Conservation (phyloP, 2,888 invertebrate species). For the Oegoconia quadripuncta region DNA sequence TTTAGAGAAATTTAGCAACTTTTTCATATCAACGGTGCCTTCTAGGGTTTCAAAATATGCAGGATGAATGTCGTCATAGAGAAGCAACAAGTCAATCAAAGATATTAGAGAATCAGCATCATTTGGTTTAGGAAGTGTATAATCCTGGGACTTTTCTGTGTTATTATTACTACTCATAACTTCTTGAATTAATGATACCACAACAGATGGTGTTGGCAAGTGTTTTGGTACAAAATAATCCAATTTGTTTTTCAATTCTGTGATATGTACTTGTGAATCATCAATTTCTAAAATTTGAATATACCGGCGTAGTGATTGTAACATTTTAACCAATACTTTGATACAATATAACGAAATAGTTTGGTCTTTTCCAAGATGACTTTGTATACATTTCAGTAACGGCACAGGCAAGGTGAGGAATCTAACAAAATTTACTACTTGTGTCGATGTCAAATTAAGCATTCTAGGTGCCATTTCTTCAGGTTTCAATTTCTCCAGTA, state of each 20-base stretch:
- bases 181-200: slow-evolving; percentile 55
- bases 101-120: slow-evolving; percentile 51
- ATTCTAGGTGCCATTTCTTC: slow-evolving; percentile 69
- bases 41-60: slow-evolving; percentile 67
- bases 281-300: slow-evolving; percentile 70
- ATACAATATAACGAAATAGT: slow-evolving; percentile 67
- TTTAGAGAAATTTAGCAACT: slow-evolving; percentile 54
- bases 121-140: slow-evolving; percentile 47
- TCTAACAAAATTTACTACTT: slow-evolving; percentile 72
- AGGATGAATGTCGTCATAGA: slow-evolving; percentile 65
- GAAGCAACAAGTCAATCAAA: slow-evolving; percentile 56
- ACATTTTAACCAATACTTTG: slow-evolving; percentile 76
- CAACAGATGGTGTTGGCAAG: slow-evolving; percentile 50
- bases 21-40: slow-evolving; percentile 63
- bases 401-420: slow-evolving; percentile 71
- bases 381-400: slow-evolving; percentile 65
- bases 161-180: slow-evolving; percentile 34
- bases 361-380: slow-evolving; percentile 51
- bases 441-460: slow-evolving; percentile 61
- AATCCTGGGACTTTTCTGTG: slow-evolving; percentile 42
- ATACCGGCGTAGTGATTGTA: slow-evolving; percentile 70
- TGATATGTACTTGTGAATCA: slow-evolving; percentile 36
- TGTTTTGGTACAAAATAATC: slow-evolving; percentile 70
- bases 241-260: slow-evolving; percentile 56
- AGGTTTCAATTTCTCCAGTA: slow-evolving; percentile 68